phyloP scores from a whole-genome alignment of 2,888 invertebrate species.

The Lordiphosa andalusiaca region DNA sequence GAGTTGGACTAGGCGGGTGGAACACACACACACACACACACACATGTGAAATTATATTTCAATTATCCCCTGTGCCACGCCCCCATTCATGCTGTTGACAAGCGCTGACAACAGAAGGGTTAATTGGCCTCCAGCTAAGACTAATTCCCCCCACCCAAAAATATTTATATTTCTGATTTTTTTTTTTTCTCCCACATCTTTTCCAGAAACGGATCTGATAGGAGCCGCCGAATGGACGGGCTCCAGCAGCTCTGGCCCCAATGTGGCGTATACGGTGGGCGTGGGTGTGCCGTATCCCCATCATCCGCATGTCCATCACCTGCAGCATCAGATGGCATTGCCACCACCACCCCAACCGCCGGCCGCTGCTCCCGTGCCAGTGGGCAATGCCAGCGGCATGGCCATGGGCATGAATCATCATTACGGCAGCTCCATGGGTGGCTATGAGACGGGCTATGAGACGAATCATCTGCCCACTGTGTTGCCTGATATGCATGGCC shows the following conservation, averaged over 20 bases:
- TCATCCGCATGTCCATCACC: constrained; percentile 48
- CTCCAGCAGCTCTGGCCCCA: constrained; percentile 76
- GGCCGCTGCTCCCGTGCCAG: constrained; percentile 73
- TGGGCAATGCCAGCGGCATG: constrained; percentile 30
- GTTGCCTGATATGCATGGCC: constrained; percentile 83
- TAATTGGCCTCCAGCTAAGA: constrained; percentile 37
- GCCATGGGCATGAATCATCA: constrained; percentile 76
- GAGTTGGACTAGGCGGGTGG: no score
- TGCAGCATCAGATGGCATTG: constrained; percentile 77
- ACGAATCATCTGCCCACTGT: constrained; percentile 82
- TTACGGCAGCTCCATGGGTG: constrained; percentile 81
- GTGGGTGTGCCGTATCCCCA: constrained; percentile 49
- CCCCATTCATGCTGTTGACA: constrained; percentile 27
- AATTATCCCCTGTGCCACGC: constrained; percentile 64
- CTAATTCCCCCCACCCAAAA: constrained; percentile 4
- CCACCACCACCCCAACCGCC: constrained; percentile 81
- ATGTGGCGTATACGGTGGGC: constrained; percentile 38
- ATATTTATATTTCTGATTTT: not conserved
- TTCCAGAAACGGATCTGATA: constrained; percentile 83
- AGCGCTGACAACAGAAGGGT: constrained; percentile 6
- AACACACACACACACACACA: constrained; percentile 13
- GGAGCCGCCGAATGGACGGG: constrained; percentile 85
- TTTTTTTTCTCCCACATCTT: constrained; percentile 37
- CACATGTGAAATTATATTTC: constrained; percentile 71
- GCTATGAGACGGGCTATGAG: constrained; percentile 80